A percentile compares a stretch with the other conserved stretches of the same genome.
Evolutionary conservation across 1,140 invertebrate genomes (phyloP).

Genomic region (Zophobas atratus): DNA sequence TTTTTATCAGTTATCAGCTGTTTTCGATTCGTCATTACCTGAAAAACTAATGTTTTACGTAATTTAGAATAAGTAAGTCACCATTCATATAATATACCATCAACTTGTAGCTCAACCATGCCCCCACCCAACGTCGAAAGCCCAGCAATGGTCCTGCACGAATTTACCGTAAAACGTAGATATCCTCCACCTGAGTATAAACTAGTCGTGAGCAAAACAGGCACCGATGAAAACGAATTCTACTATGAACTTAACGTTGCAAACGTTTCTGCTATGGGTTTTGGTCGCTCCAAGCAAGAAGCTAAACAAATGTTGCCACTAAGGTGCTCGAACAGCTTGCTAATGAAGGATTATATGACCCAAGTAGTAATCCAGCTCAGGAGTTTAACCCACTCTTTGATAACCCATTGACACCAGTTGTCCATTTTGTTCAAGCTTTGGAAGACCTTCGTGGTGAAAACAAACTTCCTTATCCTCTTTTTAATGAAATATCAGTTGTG

Average conservation of each 20-base stretch:
- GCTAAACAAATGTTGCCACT: conserved; percentile 62
- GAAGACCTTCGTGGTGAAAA: conserved; percentile 75
- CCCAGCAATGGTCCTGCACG: conserved; percentile 81
- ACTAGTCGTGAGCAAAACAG: conserved; percentile 71
- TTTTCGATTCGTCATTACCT: no score
- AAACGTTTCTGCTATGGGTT: conserved; percentile 69
- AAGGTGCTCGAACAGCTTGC: conserved; percentile 57
- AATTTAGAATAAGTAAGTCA: no score
- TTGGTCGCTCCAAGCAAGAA: conserved; percentile 62
- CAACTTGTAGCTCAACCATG: background rate
- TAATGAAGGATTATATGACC: conserved; percentile 55
- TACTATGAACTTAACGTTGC: conserved; percentile 73
- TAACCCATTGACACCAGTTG: conserved; percentile 79
- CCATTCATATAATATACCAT: no score
- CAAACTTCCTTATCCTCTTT: conserved; percentile 76
- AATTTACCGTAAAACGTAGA: conserved; percentile 77
- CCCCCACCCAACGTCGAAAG: conserved; percentile 8
- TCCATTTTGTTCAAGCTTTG: conserved; percentile 61
- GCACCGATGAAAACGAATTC: conserved; percentile 81
- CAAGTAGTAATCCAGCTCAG: conserved; percentile 48
- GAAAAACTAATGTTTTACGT: no score
- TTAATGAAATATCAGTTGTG: conserved; percentile 75
- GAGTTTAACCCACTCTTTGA: conserved; percentile 66
- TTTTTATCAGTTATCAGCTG: background rate
- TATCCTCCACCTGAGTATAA: conserved; percentile 77